phyloP scores from a whole-genome alignment of 2,888 invertebrate species.

The Heliconius hortense region DNA sequence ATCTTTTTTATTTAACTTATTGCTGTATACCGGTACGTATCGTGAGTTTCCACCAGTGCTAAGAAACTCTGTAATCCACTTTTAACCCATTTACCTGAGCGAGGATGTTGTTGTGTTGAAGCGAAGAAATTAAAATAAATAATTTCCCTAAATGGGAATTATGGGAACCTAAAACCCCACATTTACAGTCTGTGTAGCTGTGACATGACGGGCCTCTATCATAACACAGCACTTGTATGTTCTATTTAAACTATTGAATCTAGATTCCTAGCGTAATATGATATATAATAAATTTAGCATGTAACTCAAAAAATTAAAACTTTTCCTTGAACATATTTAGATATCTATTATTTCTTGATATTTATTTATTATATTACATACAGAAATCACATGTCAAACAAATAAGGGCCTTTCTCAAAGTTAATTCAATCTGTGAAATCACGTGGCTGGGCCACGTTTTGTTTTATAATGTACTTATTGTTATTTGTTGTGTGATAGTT shows the following conservation, averaged over 20 bases:
- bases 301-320: background rate
- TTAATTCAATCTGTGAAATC: background rate
- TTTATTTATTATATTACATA: background rate
- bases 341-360: slow-evolving; percentile 6
- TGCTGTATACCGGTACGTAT: no score
- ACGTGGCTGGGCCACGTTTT: slow-evolving; percentile 12
- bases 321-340: background rate
- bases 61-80: no score
- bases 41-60: no score
- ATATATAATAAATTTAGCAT: background rate
- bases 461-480: slow-evolving; percentile 3
- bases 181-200: no score
- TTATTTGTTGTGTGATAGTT: background rate
- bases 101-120: no score
- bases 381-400: background rate
- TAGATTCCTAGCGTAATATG: background rate
- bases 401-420: background rate
- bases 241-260: background rate
- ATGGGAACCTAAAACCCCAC: no score
- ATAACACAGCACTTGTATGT: background rate
- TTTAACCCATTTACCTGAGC: no score
- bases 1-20: no score
- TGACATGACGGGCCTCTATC: no score
- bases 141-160: background rate
- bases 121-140: background rate